A percentile compares a stretch with the other conserved stretches of the same genome.
These are phyloP conservation scores for Ranitomeya variabilis DNA, from an alignment of 2,113 vertebrate species.

Conservation along the genomic window DNA sequence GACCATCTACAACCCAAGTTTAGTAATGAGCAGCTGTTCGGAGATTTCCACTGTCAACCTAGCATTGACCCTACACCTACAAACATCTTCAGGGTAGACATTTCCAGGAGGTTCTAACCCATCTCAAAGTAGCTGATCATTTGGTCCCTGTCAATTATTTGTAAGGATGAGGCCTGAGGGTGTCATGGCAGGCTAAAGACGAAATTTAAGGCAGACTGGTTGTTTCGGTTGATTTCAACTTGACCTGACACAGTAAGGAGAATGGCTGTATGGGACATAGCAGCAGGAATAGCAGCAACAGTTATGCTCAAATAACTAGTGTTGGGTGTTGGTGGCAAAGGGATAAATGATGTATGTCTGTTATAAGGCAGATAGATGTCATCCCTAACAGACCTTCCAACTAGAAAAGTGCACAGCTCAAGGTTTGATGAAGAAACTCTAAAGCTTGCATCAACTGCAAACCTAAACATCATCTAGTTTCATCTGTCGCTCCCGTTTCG, in stretches of 20 bases:
- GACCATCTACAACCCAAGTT: slow-evolving; percentile 41
- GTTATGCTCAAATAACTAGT: slow-evolving; percentile 78
- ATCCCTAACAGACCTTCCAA: slow-evolving; percentile 22
- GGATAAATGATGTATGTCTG: slow-evolving; percentile 44
- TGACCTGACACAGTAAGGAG: slow-evolving; percentile 73
- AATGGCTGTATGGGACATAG: slow-evolving; percentile 77
- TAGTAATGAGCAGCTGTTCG: neutral
- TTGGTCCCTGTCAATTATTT: slow-evolving; percentile 63
- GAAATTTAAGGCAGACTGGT: slow-evolving; percentile 86
- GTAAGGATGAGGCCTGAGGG: slow-evolving; percentile 65
- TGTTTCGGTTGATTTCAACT: slow-evolving; percentile 74
- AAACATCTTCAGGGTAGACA: neutral
- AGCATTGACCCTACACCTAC: neutral
- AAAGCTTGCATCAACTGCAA: slow-evolving; percentile 42
- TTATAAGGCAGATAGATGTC: slow-evolving; percentile 30
- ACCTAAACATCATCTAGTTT: slow-evolving; percentile 17
- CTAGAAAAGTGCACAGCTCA: slow-evolving; percentile 23
- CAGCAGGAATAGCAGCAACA: slow-evolving; percentile 87
- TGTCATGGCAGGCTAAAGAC: slow-evolving; percentile 73
- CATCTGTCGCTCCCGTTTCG: neutral
- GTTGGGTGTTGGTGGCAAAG: slow-evolving; percentile 45
- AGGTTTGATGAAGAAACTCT: slow-evolving; percentile 26
- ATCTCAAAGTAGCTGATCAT: slow-evolving; percentile 24
- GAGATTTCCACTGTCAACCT: slow-evolving; percentile 3
- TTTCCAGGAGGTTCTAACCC: slow-evolving; percentile 4